Evolutionary conservation across 2,113 vertebrate species (phyloP).

Genomic region (Spea bombifrons): DNA sequence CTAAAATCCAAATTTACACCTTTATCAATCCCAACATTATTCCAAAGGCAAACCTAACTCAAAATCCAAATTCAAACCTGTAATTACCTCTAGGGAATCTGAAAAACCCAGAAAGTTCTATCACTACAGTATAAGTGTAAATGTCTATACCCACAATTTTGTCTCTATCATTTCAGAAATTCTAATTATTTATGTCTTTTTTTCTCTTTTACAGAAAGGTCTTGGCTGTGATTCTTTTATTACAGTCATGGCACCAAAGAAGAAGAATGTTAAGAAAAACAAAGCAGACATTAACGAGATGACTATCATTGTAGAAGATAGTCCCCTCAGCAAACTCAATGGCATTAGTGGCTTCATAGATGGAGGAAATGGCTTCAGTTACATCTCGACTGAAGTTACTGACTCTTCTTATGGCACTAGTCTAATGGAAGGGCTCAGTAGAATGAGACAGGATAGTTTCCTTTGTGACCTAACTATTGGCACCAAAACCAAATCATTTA

Average conservation of each 20-base stretch:
- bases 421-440: conserved; percentile 88
- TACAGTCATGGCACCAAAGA: conserved; percentile 97
- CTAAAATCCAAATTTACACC: too few species aligned
- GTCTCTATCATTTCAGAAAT: neutral
- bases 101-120: too few species aligned
- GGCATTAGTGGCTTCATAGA: conserved; percentile 87
- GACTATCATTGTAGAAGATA: conserved; percentile 88
- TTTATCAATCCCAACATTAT: too few species aligned
- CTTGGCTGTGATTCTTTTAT: conserved; percentile 74
- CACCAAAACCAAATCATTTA: conserved; percentile 95
- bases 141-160: too few species aligned
- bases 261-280: conserved; percentile 90
- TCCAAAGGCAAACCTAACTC: too few species aligned
- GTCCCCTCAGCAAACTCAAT: conserved; percentile 86
- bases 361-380: conserved; percentile 90
- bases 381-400: conserved; percentile 89
- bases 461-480: conserved; percentile 90
- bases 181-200: conserved; percentile 3
- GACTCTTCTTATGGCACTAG: conserved; percentile 86
- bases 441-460: conserved; percentile 91
- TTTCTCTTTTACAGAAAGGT: conserved; percentile 61
- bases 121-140: too few species aligned
- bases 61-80: too few species aligned
- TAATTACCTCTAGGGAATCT: too few species aligned
- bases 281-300: conserved; percentile 89